A percentile compares a stretch with the other conserved stretches of the same genome.
Conservation (phyloP, 2,888 invertebrate species). For the Dione juno region DNA sequence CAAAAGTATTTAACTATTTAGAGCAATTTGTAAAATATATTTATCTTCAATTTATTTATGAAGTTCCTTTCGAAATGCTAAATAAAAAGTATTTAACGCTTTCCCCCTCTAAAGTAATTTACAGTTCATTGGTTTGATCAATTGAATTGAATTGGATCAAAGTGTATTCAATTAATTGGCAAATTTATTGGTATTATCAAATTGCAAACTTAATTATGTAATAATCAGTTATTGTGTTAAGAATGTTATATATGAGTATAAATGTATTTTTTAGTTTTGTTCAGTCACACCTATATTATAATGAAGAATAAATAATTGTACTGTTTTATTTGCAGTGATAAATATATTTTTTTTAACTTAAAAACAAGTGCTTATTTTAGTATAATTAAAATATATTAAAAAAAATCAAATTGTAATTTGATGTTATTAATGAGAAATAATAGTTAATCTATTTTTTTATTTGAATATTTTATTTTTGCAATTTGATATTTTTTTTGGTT, state of each 20-base stretch:
- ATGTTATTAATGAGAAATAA: too few relatives aligned
- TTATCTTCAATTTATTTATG: conserved; percentile 53
- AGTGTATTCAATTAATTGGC: not conserved
- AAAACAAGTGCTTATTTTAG: too few relatives aligned
- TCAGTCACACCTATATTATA: not conserved
- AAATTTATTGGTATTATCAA: not conserved
- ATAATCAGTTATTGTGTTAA: not conserved
- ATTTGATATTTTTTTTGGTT: conserved; percentile 12
- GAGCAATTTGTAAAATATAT: conserved; percentile 47
- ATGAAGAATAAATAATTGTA: too few relatives aligned
- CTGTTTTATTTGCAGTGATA: too few relatives aligned
- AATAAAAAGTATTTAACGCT: not conserved
- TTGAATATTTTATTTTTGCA: not conserved
- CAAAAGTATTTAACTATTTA: conserved; percentile 56
- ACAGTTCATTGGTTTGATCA: not conserved
- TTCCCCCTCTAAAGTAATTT: not conserved
- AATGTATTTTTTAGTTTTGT: not conserved
- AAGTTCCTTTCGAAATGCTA: conserved; percentile 57
- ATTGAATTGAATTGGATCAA: conserved; percentile 5
- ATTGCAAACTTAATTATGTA: not conserved
- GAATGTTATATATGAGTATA: not conserved
- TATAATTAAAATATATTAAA: too few relatives aligned
- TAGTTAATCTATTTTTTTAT: too few relatives aligned
- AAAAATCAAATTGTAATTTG: too few relatives aligned
- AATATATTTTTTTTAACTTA: too few relatives aligned